phyloP scores from a whole-genome alignment of 2,888 invertebrate genomes.

The Erynnis tages region DNA sequence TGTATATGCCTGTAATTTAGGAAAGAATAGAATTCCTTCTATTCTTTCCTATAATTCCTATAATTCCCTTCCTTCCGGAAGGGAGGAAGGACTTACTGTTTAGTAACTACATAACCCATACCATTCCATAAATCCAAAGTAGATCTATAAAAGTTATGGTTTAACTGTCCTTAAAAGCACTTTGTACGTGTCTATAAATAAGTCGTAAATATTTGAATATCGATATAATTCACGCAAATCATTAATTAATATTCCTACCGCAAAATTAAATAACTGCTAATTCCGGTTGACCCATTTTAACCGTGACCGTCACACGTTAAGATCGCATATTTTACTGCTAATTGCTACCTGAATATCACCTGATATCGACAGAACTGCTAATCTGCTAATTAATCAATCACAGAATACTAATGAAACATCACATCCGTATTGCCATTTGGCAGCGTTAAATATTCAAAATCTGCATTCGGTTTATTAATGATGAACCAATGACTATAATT shows the following conservation, averaged over 20 bases:
- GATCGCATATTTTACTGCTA: constrained; percentile 6
- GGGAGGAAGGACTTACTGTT: too few species aligned
- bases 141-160: neutral
- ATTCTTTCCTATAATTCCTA: too few species aligned
- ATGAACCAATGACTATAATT: neutral
- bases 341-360: neutral
- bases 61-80: too few species aligned
- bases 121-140: too few species aligned
- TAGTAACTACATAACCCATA: too few species aligned
- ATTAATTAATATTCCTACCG: neutral
- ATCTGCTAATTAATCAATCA: neutral
- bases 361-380: neutral
- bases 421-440: constrained; percentile 10
- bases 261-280: neutral
- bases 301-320: neutral
- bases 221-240: neutral
- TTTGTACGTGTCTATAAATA: too few species aligned
- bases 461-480: neutral
- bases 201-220: too few species aligned
- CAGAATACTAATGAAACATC: neutral
- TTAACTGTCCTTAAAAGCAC: neutral
- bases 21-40: too few species aligned
- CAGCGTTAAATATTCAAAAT: neutral
- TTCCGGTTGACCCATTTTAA: constrained; percentile 1
- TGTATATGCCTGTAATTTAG: too few species aligned